phyloP scores from a whole-genome alignment of 2,888 invertebrate species.

The Polydrusus tereticollis region DNA sequence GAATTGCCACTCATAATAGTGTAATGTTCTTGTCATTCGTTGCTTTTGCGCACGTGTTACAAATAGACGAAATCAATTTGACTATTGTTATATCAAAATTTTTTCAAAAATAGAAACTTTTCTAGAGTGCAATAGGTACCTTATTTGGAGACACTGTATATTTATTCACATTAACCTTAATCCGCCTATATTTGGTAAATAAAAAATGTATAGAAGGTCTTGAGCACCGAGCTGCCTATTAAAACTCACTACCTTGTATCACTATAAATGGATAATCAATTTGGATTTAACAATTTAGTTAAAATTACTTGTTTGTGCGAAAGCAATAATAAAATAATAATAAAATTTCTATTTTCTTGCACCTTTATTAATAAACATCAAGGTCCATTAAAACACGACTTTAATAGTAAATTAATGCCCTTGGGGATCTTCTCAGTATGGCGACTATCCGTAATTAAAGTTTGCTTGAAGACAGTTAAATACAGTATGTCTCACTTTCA shows the following conservation, averaged over 20 bases:
- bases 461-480: too few species aligned
- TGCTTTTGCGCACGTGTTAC: too few species aligned
- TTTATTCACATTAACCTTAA: background rate
- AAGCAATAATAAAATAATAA: background rate
- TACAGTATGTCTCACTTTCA: too few species aligned
- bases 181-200: background rate
- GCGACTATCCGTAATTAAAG: too few species aligned
- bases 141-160: too few species aligned
- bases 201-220: background rate
- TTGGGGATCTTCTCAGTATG: too few species aligned
- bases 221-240: background rate
- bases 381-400: background rate
- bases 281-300: background rate
- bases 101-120: too few species aligned
- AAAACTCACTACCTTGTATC: background rate
- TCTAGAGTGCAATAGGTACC: too few species aligned
- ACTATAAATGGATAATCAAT: background rate
- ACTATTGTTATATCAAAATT: too few species aligned
- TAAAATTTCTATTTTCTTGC: background rate
- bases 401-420: background rate
- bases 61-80: too few species aligned
- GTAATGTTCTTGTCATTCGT: too few species aligned
- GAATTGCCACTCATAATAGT: too few species aligned
- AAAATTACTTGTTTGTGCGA: background rate
- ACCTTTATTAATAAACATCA: constrained; percentile 2